A percentile compares a stretch with the other conserved stretches of the same genome.
phyloP scores from a whole-genome alignment of 2,888 invertebrate genomes.

The Schizaphis graminum region DNA sequence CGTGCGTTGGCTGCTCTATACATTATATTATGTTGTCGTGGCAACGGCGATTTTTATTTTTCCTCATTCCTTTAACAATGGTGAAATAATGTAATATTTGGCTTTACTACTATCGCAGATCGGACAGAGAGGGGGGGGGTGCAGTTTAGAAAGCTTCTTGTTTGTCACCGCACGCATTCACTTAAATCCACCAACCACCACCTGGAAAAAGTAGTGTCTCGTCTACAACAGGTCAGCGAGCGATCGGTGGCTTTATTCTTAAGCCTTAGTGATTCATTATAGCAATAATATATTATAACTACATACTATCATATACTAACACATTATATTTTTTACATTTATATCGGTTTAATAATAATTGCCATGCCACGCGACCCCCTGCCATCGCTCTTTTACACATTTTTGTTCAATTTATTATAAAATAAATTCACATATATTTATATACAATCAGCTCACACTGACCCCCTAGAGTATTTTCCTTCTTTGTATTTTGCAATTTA shows the following conservation, averaged over 20 bases:
- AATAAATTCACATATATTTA: not conserved
- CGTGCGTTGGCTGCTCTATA: not conserved
- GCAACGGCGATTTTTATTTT: constrained; percentile 24
- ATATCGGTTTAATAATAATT: constrained; percentile 38
- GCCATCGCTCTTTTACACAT: not conserved
- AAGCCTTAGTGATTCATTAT: constrained; percentile 38
- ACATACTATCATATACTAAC: too few relatives aligned
- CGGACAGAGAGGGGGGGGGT: not conserved
- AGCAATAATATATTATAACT: too few relatives aligned
- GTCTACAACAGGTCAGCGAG: not conserved
- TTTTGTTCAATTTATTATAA: not conserved
- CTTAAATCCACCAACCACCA: not conserved
- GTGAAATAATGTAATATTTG: constrained; percentile 13
- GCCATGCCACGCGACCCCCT: not conserved
- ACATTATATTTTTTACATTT: not conserved
- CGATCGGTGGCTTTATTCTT: not conserved
- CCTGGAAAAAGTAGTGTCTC: not conserved
- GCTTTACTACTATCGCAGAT: not conserved
- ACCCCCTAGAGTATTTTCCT: not conserved
- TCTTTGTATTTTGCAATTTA: not conserved
- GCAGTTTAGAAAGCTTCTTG: not conserved
- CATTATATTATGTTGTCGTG: not conserved
- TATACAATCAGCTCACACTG: too few relatives aligned
- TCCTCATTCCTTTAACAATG: not conserved
- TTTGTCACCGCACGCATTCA: constrained; percentile 19